Evolutionary conservation across 2,113 vertebrate genomes (phyloP).

Genomic region (Bos indicus): DNA sequence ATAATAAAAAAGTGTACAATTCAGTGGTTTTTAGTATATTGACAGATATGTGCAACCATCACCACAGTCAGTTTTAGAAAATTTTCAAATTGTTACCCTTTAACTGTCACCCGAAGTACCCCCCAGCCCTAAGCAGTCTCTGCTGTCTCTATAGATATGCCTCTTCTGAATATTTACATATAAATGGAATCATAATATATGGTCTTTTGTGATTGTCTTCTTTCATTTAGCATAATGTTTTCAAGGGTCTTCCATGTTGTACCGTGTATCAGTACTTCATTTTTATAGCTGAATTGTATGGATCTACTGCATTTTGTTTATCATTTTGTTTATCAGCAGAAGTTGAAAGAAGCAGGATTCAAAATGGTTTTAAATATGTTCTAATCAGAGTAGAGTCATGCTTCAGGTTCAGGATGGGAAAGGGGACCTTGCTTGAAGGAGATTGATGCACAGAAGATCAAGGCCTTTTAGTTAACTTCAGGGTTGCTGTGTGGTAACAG

Average conservation of each 20-base stretch:
- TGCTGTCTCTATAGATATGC: neutral
- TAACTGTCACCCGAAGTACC: neutral
- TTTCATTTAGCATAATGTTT: conserved; percentile 8
- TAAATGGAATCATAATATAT: neutral
- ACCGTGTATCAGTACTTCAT: neutral
- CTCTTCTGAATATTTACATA: conserved; percentile 24
- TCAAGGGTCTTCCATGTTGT: neutral
- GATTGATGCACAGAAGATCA: neutral
- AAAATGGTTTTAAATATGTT: neutral
- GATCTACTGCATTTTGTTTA: conserved; percentile 16
- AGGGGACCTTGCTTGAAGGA: neutral
- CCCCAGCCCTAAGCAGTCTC: neutral
- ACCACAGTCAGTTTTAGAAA: neutral
- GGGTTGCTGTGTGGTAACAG: neutral
- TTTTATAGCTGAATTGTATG: neutral
- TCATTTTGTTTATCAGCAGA: neutral
- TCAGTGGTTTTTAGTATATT: neutral
- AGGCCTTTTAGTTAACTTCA: neutral
- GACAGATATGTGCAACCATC: neutral
- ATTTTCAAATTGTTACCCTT: neutral
- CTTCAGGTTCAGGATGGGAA: neutral
- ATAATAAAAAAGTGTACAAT: neutral
- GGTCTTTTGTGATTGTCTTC: neutral
- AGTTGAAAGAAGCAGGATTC: neutral
- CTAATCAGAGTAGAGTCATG: neutral